Percentiles rank a stretch among this genome's conserved stretches.
phyloP scores from a whole-genome alignment of 2,113 vertebrate species.

The Rhombomys opimus region DNA sequence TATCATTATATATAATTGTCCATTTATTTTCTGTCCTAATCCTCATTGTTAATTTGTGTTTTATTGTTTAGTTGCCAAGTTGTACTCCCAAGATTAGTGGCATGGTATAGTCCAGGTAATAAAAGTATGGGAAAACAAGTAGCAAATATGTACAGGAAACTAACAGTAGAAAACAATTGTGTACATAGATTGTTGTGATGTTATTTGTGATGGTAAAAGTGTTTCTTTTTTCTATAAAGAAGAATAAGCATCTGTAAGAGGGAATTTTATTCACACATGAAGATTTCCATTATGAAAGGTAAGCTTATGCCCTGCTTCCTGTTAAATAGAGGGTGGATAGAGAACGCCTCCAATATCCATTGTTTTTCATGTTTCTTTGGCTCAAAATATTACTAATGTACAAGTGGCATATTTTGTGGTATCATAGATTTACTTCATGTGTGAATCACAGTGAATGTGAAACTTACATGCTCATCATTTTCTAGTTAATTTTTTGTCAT shows the following conservation, averaged over 20 bases:
- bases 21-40: not conserved
- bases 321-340: not conserved
- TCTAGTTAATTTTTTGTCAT: constrained; percentile 55
- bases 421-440: not conserved
- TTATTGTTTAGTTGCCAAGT: not conserved
- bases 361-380: not conserved
- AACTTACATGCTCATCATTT: not conserved
- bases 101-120: not conserved
- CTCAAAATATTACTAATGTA: not conserved
- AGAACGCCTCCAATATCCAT: not conserved
- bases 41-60: not conserved
- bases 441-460: constrained; percentile 38
- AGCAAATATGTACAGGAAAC: not conserved
- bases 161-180: not conserved
- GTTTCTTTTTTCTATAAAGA: not conserved
- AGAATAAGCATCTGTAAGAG: not conserved
- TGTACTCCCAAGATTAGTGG: not conserved
- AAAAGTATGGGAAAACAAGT: not conserved
- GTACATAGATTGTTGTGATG: not conserved
- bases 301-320: not conserved
- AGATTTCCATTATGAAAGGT: not conserved
- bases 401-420: not conserved
- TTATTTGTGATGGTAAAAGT: not conserved
- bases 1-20: constrained; percentile 18
- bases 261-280: not conserved